phyloP scores from a whole-genome alignment of 2,888 invertebrate species.

The Itoplectis maculator region DNA sequence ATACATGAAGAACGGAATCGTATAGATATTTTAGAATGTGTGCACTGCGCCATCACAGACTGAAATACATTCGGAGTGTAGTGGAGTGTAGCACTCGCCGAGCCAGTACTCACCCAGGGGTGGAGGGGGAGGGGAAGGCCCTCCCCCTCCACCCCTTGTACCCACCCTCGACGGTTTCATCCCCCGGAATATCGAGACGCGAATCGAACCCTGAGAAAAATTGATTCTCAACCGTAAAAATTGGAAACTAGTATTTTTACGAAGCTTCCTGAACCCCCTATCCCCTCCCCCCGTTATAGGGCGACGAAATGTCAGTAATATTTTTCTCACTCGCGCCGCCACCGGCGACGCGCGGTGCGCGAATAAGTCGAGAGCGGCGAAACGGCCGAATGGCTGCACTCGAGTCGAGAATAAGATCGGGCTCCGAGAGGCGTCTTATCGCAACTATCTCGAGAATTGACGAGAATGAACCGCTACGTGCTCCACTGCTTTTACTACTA shows the following conservation, averaged over 20 bases:
- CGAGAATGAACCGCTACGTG: neutral
- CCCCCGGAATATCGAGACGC: constrained; percentile 1
- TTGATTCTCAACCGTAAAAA: constrained; percentile 27
- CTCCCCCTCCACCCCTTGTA: too few species aligned
- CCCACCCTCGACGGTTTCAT: neutral
- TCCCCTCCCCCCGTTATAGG: neutral
- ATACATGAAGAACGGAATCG: neutral
- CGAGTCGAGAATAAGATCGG: neutral
- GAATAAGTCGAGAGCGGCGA: neutral
- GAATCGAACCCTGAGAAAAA: constrained; percentile 17
- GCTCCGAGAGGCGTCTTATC: neutral
- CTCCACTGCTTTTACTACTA: neutral
- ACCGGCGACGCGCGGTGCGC: neutral
- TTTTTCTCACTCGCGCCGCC: neutral
- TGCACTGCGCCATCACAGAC: constrained; percentile 16
- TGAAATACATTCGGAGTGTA: constrained; percentile 24
- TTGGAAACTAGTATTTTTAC: constrained; percentile 15
- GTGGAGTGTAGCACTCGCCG: constrained; percentile 1
- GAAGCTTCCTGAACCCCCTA: neutral
- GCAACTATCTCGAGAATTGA: neutral
- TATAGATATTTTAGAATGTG: neutral
- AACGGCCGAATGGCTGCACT: neutral
- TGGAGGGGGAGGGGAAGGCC: too few species aligned
- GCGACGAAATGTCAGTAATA: neutral
- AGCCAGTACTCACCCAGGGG: neutral